Evolutionary conservation across 1,140 invertebrate genomes (phyloP).

Genomic region (Zaprionus davidi): DNA sequence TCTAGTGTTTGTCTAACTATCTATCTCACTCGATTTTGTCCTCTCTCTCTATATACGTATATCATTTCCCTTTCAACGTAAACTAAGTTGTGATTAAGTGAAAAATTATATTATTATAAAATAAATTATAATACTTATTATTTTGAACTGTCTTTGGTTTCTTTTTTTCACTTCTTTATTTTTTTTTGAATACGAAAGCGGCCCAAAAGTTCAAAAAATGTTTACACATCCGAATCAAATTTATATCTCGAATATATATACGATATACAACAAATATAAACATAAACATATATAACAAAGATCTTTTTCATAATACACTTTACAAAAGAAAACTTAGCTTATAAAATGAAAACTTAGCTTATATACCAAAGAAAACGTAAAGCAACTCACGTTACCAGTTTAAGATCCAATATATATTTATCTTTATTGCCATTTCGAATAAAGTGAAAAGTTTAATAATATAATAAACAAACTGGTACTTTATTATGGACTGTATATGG

Average conservation of each 20-base stretch:
- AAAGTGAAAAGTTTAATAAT: slow-evolving; percentile 24
- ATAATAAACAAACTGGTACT: neutral
- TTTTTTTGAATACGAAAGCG: slow-evolving; percentile 17
- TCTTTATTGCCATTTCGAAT: slow-evolving; percentile 34
- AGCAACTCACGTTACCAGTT: slow-evolving; percentile 1
- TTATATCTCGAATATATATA: slow-evolving; percentile 38
- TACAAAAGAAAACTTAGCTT: slow-evolving; percentile 53
- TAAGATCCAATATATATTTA: slow-evolving; percentile 11
- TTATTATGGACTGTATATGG: neutral
- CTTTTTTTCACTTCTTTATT: neutral
- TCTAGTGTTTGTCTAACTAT: slow-evolving; percentile 23
- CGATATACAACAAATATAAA: slow-evolving; percentile 4
- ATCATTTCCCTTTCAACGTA: slow-evolving; percentile 50
- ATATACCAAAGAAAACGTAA: slow-evolving; percentile 52
- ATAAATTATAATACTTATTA: slow-evolving; percentile 37
- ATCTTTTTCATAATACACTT: slow-evolving; percentile 69
- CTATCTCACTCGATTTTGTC: slow-evolving; percentile 55
- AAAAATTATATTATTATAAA: slow-evolving; percentile 27
- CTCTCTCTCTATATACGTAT: slow-evolving; percentile 6
- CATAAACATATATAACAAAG: slow-evolving; percentile 12
- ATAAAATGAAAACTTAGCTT: slow-evolving; percentile 46
- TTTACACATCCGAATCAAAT: slow-evolving; percentile 57
- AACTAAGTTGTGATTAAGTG: slow-evolving; percentile 78
- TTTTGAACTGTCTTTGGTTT: slow-evolving; percentile 30
- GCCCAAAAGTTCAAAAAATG: slow-evolving; percentile 57